Conservation (phyloP, 2,797 vertebrate genomes). For the Notamacropus eugenii region DNA sequence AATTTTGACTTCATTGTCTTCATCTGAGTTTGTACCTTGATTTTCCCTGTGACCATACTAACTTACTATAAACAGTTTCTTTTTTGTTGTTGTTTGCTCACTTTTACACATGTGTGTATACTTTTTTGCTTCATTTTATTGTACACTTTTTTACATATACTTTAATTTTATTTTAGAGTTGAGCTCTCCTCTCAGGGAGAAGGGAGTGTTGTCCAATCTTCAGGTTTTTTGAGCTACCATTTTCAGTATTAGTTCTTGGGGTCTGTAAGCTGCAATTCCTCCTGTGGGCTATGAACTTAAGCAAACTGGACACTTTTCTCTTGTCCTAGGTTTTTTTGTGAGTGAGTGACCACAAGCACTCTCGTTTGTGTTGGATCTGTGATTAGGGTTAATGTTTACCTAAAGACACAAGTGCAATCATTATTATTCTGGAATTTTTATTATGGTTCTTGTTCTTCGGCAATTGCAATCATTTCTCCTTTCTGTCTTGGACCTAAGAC, state of each 20-base stretch:
- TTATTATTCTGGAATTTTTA: neutral
- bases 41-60: neutral
- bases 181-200: neutral
- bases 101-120: no score
- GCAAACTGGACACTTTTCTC: no score
- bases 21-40: neutral
- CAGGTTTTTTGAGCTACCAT: neutral
- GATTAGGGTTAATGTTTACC: neutral
- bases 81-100: neutral
- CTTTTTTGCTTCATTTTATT: no score
- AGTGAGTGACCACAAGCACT: neutral
- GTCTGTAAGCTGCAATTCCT: neutral
- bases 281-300: no score
- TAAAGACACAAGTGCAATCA: neutral
- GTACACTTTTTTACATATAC: no score
- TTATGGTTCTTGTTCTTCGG: neutral
- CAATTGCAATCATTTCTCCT: neutral
- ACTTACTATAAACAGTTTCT: neutral
- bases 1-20: neutral
- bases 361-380: accelerated
- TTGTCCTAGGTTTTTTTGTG: neutral
- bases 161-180: no score
- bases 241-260: neutral
- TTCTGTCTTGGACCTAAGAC: neutral
- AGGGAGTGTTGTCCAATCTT: neutral